Percentiles rank a stretch among this genome's conserved stretches.
phyloP scores from a whole-genome alignment of 1,140 invertebrate genomes.

The Physella acuta region DNA sequence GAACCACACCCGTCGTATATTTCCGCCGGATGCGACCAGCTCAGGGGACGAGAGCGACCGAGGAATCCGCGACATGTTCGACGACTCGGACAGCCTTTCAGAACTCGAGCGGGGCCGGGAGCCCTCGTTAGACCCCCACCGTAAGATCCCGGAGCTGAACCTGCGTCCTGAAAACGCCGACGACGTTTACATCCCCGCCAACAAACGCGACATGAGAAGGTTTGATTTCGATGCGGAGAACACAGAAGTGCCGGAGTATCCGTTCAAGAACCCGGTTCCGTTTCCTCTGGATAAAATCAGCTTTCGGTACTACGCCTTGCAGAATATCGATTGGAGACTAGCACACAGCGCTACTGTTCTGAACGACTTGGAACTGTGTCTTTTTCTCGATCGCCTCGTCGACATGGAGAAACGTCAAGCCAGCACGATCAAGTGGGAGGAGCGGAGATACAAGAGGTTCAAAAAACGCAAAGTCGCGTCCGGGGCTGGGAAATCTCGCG shows the following conservation, averaged over 20 bases:
- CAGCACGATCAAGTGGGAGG: constrained; percentile 52
- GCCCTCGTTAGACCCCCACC: constrained; percentile 37
- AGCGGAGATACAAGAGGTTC: constrained; percentile 30
- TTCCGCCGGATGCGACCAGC: no score
- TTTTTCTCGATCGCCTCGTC: constrained; percentile 46
- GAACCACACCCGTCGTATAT: no score
- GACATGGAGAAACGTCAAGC: constrained; percentile 47
- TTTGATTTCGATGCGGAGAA: constrained; percentile 53
- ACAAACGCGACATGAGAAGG: constrained; percentile 42
- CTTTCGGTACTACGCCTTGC: constrained; percentile 37
- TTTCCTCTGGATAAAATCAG: constrained; percentile 38
- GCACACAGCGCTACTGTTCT: constrained; percentile 12
- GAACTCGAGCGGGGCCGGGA: constrained; percentile 37
- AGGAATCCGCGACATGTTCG: not conserved
- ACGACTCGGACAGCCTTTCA: constrained; percentile 31
- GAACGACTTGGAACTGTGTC: constrained; percentile 25
- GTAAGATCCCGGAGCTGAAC: constrained; percentile 40
- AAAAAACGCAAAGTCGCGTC: not conserved
- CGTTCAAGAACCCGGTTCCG: constrained; percentile 42
- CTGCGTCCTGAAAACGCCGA: constrained; percentile 52
- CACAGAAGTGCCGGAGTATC: constrained; percentile 41
- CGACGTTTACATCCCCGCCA: constrained; percentile 43
- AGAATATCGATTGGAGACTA: constrained; percentile 43
- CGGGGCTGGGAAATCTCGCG: constrained; percentile 32
- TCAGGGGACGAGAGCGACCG: no score